Base-by-base conservation (phyloP, 2,888 invertebrate genomes). In the Andricus curvator region DNA sequence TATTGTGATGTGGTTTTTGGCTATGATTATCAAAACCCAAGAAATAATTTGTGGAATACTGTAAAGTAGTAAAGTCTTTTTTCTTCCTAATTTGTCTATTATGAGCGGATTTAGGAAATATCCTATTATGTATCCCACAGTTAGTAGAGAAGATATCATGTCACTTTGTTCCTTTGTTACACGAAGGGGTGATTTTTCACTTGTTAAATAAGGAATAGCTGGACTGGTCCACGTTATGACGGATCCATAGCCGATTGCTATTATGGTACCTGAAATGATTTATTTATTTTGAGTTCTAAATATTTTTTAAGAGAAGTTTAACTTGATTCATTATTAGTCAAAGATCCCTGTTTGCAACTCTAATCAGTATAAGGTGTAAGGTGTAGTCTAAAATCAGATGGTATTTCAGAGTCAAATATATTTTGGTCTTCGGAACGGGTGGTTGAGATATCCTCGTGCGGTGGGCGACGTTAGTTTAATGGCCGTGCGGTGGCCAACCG, bases 141-240 rank as follows among this genome's bases (percentile, higher is more conserved):
- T 88, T 84, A 90, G 88, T 60, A 91, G 82, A 6, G 91, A 90
- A 5, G 88, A 89, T 25, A 92, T 87, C 90, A 90, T 91, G 15
- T 91, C 88, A 37, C 89, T 88, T 78, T 91, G 88, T 56, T 84
- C 86, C 62, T 84, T 81, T 6, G 89, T 89, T 66, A 91, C 88
- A 6, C 86, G 84, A 78, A 90, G 86, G 17, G 85, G 83, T 6
- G 89, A 86, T 22, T 86, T 80, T 4, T 87, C 83, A 9, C 86
- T 82, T 22, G 88, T 86, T 11, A 91, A 85, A 48, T 89, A 86
- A 0, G 91, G 91, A 78, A 92, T 83, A 0, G 90, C 88, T 11
- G 91, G 91, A 4, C 91, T 90, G 3, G 90, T 88, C 91, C 91
- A 92, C 17, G 89, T 88, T 11, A 91, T 51, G 29, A 29, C 29